phyloP scores from a whole-genome alignment of 2,113 vertebrate species.

The Myrmophylax atrothorax region DNA sequence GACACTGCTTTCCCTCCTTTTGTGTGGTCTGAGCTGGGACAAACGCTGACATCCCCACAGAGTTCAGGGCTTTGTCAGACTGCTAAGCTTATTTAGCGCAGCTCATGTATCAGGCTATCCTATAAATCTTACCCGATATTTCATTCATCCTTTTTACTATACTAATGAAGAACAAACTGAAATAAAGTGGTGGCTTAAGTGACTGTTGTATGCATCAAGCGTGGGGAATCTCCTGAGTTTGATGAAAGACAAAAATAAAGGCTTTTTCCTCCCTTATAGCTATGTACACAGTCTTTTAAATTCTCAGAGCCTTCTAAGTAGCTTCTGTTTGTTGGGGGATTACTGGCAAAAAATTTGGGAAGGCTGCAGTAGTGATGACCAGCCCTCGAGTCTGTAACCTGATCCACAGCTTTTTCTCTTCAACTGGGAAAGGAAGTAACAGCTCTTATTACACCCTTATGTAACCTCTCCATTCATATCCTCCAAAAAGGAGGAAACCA shows the following conservation, averaged over 20 bases:
- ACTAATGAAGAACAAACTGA: neutral
- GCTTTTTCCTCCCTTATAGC: neutral
- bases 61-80: neutral
- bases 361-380: neutral
- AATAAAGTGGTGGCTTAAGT: neutral
- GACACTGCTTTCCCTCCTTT: neutral
- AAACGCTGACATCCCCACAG: neutral
- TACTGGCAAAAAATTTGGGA: neutral
- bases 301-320: neutral
- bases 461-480: constrained; percentile 52
- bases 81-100: neutral
- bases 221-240: constrained; percentile 13
- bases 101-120: fast-evolving
- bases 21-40: neutral
- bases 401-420: constrained; percentile 54
- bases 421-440: constrained; percentile 55
- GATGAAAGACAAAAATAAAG: neutral
- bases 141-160: neutral
- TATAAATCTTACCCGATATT: neutral
- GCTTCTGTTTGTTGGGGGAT: neutral
- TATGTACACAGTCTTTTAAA: neutral
- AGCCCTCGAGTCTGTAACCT: constrained; percentile 30
- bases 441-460: constrained; percentile 65
- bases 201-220: neutral
- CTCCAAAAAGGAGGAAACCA: constrained; percentile 43